Evolutionary conservation across 1,140 invertebrate species (phyloP).

Genomic region (Plodia interpunctella): DNA sequence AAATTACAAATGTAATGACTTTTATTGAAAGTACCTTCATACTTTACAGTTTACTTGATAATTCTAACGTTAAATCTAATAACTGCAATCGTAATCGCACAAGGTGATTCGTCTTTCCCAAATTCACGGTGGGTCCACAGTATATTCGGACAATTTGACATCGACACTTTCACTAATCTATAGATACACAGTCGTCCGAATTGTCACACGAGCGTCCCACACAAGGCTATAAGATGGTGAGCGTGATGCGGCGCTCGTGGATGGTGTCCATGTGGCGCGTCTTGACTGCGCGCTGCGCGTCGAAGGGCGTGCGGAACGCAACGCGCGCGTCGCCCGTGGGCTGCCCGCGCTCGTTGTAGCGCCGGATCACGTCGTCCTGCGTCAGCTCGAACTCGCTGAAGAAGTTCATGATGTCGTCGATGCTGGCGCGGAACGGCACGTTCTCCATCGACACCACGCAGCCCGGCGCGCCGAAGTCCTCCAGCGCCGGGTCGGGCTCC

Average conservation of each 20-base stretch:
- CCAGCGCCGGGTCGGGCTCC: conserved; percentile 55
- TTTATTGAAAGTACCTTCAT: neutral
- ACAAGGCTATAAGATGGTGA: conserved; percentile 49
- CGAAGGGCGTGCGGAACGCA: conserved; percentile 84
- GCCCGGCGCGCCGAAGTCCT: conserved; percentile 86
- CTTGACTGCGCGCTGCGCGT: conserved; percentile 86
- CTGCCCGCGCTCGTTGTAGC: conserved; percentile 90
- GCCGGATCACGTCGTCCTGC: conserved; percentile 86
- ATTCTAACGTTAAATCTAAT: neutral
- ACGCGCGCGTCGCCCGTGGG: conserved; percentile 94
- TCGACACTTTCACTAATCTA: neutral
- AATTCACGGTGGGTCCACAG: neutral
- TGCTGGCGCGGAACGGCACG: conserved; percentile 89
- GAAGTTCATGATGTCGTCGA: conserved; percentile 92
- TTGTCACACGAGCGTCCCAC: conserved; percentile 9
- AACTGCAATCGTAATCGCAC: neutral
- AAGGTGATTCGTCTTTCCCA: neutral
- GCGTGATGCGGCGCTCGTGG: conserved; percentile 54
- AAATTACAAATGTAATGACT: neutral
- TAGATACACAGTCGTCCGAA: conserved; percentile 18
- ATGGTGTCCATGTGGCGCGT: conserved; percentile 57
- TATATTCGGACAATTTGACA: neutral
- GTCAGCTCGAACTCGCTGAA: conserved; percentile 87
- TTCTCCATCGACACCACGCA: conserved; percentile 91
- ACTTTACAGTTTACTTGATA: neutral